A percentile compares a stretch with the other conserved stretches of the same genome.
These are phyloP conservation scores for Gallinago solitaria DNA, from an alignment of 2,797 vertebrate genomes.

Conservation along the genomic window DNA sequence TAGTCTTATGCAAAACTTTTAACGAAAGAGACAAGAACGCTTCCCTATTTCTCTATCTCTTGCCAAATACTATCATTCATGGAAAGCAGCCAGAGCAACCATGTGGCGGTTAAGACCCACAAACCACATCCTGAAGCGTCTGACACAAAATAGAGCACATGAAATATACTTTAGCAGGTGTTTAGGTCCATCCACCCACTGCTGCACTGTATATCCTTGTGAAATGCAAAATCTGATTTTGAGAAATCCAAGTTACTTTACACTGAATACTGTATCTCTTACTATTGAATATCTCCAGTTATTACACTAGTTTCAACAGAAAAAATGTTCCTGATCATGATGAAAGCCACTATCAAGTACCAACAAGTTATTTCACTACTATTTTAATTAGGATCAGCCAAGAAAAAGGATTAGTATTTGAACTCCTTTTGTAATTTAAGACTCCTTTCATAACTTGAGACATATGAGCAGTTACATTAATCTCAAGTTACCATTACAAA, in stretches of 20 bases:
- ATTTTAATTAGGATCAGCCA: neutral
- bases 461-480: neutral
- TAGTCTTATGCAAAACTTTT: neutral
- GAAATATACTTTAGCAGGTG: neutral
- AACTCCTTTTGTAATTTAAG: neutral
- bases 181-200: neutral
- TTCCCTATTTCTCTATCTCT: neutral
- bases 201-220: neutral
- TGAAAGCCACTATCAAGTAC: neutral
- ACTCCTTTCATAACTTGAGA: neutral
- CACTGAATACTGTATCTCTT: neutral
- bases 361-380: neutral
- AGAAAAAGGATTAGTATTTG: neutral
- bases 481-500: neutral
- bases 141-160: neutral
- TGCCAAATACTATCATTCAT: slow-evolving; percentile 11
- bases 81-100: slow-evolving; percentile 12
- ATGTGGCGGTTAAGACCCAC: neutral
- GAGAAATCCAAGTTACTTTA: neutral
- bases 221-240: neutral
- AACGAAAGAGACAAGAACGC: neutral
- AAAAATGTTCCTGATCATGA: neutral
- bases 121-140: slow-evolving; percentile 41
- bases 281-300: rapidly evolving
- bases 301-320: neutral